These are phyloP conservation scores for Actinernus sp. DNA, from an alignment of 92 coral and sea anemone species.

Conservation along the genomic window DNA sequence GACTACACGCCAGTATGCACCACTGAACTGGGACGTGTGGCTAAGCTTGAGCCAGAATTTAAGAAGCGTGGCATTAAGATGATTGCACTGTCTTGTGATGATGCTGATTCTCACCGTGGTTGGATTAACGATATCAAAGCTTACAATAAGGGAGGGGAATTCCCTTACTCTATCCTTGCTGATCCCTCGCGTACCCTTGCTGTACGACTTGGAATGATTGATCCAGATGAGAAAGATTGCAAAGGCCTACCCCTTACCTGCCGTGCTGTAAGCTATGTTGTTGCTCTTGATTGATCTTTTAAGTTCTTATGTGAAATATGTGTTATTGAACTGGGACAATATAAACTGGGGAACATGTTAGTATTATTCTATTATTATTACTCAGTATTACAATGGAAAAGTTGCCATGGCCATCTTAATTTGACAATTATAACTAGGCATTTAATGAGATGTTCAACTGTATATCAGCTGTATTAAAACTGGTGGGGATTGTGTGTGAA, in stretches of 20 bases:
- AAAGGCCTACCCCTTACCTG: conserved; percentile 92
- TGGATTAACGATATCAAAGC: conserved; percentile 88
- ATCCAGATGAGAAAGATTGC: conserved; percentile 91
- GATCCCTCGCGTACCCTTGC: conserved; percentile 92
- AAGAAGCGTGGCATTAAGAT: conserved; percentile 84
- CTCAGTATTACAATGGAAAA: no score
- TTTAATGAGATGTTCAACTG: no score
- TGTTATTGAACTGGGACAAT: no score
- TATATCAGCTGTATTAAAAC: no score
- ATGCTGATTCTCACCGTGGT: conserved; percentile 87
- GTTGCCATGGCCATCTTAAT: no score
- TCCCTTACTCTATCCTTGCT: conserved; percentile 91
- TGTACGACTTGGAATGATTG: conserved; percentile 93
- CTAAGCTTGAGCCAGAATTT: conserved; percentile 63
- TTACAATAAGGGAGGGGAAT: conserved; percentile 31
- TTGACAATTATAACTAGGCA: no score
- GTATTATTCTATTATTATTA: no score
- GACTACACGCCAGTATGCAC: conserved; percentile 99
- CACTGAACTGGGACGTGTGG: conserved; percentile 93
- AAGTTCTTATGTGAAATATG: no score
- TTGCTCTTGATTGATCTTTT: background rate
- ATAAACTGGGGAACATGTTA: no score
- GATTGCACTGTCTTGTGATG: conserved; percentile 89
- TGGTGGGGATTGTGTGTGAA: no score
- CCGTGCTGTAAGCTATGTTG: conserved; percentile 87